phyloP scores from a whole-genome alignment of 2,888 invertebrate species.

The Pristionchus fissidentatus region DNA sequence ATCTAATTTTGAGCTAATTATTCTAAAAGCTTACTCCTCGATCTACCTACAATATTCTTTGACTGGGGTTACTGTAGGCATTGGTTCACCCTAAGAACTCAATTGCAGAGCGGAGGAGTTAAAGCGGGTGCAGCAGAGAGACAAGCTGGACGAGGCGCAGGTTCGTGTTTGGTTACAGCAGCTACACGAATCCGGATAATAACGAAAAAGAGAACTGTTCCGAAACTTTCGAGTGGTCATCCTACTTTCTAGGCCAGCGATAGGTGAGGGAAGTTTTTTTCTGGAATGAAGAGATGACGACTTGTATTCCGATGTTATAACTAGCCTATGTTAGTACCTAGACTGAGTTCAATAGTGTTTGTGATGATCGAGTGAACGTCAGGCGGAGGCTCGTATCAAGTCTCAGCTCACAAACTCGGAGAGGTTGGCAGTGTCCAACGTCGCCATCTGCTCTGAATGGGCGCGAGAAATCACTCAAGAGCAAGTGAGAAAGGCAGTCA shows the following conservation, averaged over 20 bases:
- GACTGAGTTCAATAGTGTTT: not conserved
- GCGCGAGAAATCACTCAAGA: conserved; percentile 23
- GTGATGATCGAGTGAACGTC: not conserved
- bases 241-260: not conserved
- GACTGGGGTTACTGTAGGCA: not conserved
- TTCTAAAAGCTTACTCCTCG: too few relatives aligned
- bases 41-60: too few relatives aligned
- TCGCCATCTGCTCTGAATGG: conserved; percentile 45
- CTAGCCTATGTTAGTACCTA: not conserved
- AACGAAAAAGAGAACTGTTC: not conserved
- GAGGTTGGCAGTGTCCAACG: conserved; percentile 14
- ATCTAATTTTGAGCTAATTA: too few relatives aligned
- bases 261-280: not conserved
- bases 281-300: not conserved
- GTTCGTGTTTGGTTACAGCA: not conserved
- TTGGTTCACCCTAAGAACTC: not conserved
- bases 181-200: too few relatives aligned
- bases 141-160: conserved; percentile 17
- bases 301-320: not conserved
- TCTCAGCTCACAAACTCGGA: conserved; percentile 23
- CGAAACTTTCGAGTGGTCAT: not conserved
- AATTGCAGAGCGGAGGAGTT: conserved; percentile 19
- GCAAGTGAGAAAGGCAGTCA: conserved; percentile 44
- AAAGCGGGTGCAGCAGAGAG: conserved; percentile 24
- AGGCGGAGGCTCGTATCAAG: conserved; percentile 45